Evolutionary conservation across 2,797 vertebrate genomes (phyloP).

Genomic region (Sebastes hubbsi): DNA sequence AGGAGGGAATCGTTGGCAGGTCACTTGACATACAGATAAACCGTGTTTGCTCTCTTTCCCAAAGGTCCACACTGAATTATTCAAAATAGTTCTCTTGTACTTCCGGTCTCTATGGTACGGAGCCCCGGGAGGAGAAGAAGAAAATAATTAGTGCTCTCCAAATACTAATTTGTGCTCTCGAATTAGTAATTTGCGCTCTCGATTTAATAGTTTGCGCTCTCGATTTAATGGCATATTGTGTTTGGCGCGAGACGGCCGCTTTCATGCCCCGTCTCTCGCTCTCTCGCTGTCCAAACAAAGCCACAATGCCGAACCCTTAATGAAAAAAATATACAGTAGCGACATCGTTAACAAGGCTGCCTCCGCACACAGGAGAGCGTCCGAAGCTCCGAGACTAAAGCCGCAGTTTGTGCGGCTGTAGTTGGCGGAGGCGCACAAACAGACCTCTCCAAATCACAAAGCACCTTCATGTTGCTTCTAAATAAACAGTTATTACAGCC

Average conservation of each 20-base stretch:
- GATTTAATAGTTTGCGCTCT: not conserved
- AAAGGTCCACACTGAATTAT: constrained; percentile 63
- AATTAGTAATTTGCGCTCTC: not conserved
- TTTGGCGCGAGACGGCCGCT: not conserved
- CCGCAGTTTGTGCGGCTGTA: not conserved
- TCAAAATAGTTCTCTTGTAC: constrained; percentile 44
- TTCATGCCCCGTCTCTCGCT: not conserved
- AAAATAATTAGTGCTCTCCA: not conserved
- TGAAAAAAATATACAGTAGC: not conserved
- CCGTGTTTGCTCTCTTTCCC: constrained; percentile 42
- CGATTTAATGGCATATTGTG: not conserved
- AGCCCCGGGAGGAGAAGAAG: not conserved
- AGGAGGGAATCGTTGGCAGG: not conserved
- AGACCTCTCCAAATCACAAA: not conserved
- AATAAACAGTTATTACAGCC: not conserved
- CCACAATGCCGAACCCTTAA: not conserved
- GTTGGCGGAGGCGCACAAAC: not conserved
- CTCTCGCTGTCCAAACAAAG: not conserved
- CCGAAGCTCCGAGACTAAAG: not conserved
- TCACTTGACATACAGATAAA: constrained; percentile 15
- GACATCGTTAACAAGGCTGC: not conserved
- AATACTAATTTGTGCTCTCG: not conserved
- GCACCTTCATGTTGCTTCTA: not conserved
- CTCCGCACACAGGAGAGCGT: not conserved
- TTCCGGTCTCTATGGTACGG: not conserved